Percentiles rank a stretch among this genome's conserved stretches.
Evolutionary conservation across 2,888 invertebrate species (phyloP).

Genomic region (Aelia acuminata): DNA sequence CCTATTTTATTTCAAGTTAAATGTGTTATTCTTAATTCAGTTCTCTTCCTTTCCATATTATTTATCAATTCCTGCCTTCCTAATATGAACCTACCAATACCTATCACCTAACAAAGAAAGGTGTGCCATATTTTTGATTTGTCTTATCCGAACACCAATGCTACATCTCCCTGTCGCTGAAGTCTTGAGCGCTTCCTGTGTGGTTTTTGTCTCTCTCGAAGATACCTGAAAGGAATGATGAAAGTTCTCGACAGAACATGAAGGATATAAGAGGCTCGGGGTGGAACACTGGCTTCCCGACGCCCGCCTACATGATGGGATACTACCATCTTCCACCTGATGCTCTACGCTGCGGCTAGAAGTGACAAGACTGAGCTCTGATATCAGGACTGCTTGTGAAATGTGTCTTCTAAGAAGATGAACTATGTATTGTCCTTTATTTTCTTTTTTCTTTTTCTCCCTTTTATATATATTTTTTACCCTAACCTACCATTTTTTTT

Average conservation of each 20-base stretch:
- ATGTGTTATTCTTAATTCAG: slow-evolving; percentile 44
- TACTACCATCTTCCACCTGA: not conserved
- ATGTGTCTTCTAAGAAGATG: not conserved
- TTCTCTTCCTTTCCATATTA: slow-evolving; percentile 26
- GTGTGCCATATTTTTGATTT: not conserved
- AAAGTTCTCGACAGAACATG: not conserved
- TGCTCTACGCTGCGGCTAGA: not conserved
- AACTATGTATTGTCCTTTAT: not conserved
- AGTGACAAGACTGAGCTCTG: not conserved
- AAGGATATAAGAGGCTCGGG: too few species aligned
- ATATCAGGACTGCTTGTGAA: not conserved
- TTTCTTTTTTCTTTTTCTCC: not conserved
- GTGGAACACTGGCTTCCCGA: too few species aligned
- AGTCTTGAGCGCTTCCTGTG: not conserved
- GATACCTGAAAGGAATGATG: not conserved
- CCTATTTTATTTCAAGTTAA: not conserved
- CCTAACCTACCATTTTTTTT: not conserved
- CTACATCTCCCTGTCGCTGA: not conserved
- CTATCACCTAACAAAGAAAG: not conserved
- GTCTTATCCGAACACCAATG: not conserved
- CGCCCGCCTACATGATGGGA: not conserved
- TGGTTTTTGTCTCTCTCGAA: not conserved
- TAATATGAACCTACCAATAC: not conserved
- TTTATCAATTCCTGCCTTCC: not conserved
- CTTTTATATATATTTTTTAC: not conserved